A percentile compares a stretch with the other conserved stretches of the same genome.
These are phyloP conservation scores for Ephestia elutella DNA, from an alignment of 1,140 invertebrate species.

Conservation along the genomic window DNA sequence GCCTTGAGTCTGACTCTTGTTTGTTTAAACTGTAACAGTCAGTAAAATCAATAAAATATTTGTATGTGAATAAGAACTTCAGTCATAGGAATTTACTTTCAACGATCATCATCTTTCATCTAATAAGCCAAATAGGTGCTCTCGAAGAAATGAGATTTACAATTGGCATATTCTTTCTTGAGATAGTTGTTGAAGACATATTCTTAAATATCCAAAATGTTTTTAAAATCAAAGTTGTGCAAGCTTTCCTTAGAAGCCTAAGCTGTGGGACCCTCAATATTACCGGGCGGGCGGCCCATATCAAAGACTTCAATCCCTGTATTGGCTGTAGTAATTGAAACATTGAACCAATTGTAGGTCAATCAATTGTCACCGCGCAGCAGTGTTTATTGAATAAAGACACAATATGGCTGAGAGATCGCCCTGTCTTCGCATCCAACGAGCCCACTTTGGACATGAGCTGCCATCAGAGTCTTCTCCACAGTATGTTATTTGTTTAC, in stretches of 20 bases:
- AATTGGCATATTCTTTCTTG: too few relatives aligned
- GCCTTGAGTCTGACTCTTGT: neutral
- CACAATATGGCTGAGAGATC: slow-evolving; percentile 66
- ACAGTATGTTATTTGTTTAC: slow-evolving; percentile 37
- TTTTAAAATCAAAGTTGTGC: neutral
- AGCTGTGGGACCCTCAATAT: neutral
- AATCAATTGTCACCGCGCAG: slow-evolving; percentile 64
- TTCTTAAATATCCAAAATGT: too few relatives aligned
- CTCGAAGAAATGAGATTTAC: too few relatives aligned
- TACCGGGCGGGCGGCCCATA: neutral
- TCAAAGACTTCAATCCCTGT: slow-evolving; percentile 1
- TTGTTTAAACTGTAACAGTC: neutral
- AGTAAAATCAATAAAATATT: too few relatives aligned
- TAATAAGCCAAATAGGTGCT: too few relatives aligned
- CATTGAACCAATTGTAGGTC: slow-evolving; percentile 57
- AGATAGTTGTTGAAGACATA: too few relatives aligned
- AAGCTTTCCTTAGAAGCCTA: neutral
- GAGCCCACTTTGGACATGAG: slow-evolving; percentile 51
- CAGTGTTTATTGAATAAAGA: slow-evolving; percentile 69
- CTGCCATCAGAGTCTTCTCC: slow-evolving; percentile 63
- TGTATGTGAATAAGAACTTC: too few relatives aligned
- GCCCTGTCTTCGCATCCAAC: slow-evolving; percentile 52
- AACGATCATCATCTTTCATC: too few relatives aligned
- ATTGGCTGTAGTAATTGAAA: slow-evolving; percentile 35
- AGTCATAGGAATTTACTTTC: too few relatives aligned